A percentile compares a stretch with the other conserved stretches of the same genome.
Evolutionary conservation across 53 echinoderm and acorn worm species (phyloP).

Genomic region (Apostichopus leukothele): DNA sequence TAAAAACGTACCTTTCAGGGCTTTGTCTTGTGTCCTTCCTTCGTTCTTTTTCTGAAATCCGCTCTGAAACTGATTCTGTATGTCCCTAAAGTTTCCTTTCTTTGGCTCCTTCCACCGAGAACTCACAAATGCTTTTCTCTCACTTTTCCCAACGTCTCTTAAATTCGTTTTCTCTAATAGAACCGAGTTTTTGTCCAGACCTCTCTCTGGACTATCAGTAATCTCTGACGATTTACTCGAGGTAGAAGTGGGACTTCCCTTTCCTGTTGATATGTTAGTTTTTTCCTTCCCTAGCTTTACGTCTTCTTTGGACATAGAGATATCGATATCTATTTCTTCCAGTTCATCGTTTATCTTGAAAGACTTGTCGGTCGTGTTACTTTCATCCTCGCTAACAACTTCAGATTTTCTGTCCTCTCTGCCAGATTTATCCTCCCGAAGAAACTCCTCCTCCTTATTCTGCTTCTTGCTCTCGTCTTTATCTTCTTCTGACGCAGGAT

Average conservation of each 20-base stretch:
- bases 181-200: neutral
- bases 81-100: constrained; percentile 28
- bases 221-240: neutral
- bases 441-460: neutral
- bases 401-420: neutral
- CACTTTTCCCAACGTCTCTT: neutral
- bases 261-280: too few species aligned
- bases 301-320: neutral
- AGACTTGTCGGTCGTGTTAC: neutral
- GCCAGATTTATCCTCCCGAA: neutral
- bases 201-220: neutral
- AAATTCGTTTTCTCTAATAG: neutral
- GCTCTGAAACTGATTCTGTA: constrained; percentile 21
- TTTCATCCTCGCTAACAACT: neutral
- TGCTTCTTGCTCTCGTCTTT: neutral
- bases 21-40: constrained; percentile 13
- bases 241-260: neutral
- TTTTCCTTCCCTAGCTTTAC: neutral
- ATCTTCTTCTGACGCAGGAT: too few species aligned
- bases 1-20: constrained; percentile 15
- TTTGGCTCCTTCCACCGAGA: constrained; percentile 30
- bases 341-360: neutral
- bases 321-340: neutral
- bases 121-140: neutral
- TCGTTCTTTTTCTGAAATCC: constrained; percentile 34